Percentiles rank a stretch among this genome's conserved stretches.
phyloP scores from a whole-genome alignment of 2,888 invertebrate species.

The Aphodius granarius region DNA sequence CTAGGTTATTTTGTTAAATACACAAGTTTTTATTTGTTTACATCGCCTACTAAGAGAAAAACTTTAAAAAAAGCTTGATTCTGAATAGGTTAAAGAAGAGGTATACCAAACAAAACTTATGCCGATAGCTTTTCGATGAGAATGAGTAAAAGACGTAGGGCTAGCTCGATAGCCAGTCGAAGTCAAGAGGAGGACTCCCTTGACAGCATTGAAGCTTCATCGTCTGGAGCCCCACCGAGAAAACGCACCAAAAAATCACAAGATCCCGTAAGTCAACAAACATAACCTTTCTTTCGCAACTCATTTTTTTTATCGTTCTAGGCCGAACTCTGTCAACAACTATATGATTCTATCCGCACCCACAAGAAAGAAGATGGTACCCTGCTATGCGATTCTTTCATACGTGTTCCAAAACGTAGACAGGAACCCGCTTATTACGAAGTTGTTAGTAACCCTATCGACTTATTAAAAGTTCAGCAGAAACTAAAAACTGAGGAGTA shows the following conservation, averaged over 20 bases:
- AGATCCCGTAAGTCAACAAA: constrained; percentile 65
- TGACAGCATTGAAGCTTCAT: constrained; percentile 63
- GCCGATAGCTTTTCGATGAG: constrained; percentile 16
- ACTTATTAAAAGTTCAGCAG: constrained; percentile 92
- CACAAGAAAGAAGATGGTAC: constrained; percentile 91
- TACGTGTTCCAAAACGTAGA: constrained; percentile 90
- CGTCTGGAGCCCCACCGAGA: constrained; percentile 55
- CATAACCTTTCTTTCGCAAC: neutral
- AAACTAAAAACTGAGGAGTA: constrained; percentile 97
- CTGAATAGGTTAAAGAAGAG: no score
- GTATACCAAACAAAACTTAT: no score
- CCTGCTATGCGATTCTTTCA: constrained; percentile 90
- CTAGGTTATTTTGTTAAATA: neutral
- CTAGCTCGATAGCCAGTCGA: constrained; percentile 80
- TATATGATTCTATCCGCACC: constrained; percentile 89
- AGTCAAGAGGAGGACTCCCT: constrained; percentile 73
- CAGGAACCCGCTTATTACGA: constrained; percentile 91
- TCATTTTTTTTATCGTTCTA: constrained; percentile 51
- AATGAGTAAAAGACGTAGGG: constrained; percentile 80
- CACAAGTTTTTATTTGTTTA: neutral
- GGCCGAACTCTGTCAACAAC: constrained; percentile 85
- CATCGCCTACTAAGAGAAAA: neutral
- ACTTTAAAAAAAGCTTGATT: no score
- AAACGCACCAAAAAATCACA: constrained; percentile 69
- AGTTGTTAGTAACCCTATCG: constrained; percentile 93